A percentile compares a stretch with the other conserved stretches of the same genome.
These are phyloP conservation scores for Penelope pileata DNA, from an alignment of 2,113 vertebrate species.

Conservation along the genomic window DNA sequence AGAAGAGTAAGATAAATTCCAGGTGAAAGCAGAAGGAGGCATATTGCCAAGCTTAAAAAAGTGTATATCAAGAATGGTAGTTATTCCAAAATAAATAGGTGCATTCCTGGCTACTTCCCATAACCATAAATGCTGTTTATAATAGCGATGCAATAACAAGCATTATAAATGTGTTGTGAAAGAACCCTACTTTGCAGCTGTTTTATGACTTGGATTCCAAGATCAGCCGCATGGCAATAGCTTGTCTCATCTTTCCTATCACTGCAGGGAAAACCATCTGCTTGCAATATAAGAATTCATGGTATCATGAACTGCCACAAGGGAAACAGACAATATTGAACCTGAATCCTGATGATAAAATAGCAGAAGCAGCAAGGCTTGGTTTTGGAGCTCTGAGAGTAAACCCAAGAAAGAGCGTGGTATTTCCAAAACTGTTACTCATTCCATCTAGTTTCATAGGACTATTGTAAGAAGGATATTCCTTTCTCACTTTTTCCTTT, in stretches of 20 bases:
- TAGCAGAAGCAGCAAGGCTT: neutral
- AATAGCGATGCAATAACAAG: neutral
- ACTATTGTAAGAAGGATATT: neutral
- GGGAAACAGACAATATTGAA: neutral
- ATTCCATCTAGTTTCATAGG: neutral
- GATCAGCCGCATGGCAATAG: neutral
- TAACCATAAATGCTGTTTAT: neutral
- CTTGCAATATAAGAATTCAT: neutral
- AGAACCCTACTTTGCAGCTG: neutral
- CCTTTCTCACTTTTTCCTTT: neutral
- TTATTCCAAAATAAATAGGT: neutral
- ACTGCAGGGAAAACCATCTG: neutral
- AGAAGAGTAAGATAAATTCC: neutral
- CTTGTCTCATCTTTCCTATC: neutral
- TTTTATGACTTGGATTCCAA: neutral
- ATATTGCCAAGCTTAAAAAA: neutral
- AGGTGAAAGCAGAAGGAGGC: neutral
- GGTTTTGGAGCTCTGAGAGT: neutral
- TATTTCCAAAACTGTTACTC: neutral
- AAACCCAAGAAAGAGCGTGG: neutral
- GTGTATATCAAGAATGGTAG: neutral
- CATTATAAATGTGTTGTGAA: neutral
- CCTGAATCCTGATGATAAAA: neutral
- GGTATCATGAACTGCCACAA: neutral
- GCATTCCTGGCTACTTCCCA: neutral